These are phyloP conservation scores for Selenia dentaria DNA, from an alignment of 2,888 invertebrate species.

Conservation along the genomic window DNA sequence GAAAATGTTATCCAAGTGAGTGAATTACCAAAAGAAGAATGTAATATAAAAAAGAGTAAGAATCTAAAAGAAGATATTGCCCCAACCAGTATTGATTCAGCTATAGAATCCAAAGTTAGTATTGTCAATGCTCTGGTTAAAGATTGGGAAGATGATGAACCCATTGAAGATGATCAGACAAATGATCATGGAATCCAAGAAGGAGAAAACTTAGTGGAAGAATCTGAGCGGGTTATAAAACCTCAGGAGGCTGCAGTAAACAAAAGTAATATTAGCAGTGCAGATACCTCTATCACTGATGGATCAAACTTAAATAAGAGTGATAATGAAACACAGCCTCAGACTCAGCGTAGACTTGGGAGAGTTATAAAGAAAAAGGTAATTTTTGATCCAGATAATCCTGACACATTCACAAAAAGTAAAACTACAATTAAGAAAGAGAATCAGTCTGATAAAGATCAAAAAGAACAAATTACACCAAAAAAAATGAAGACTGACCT, in stretches of 20 bases:
- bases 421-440: constrained; percentile 52
- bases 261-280: constrained; percentile 32
- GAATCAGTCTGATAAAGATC: constrained; percentile 48
- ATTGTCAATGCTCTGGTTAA: constrained; percentile 82
- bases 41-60: background rate
- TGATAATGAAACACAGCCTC: constrained; percentile 61
- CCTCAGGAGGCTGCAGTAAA: constrained; percentile 37
- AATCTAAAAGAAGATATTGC: constrained; percentile 1
- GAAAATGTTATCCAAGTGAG: constrained; percentile 6
- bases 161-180: constrained; percentile 40
- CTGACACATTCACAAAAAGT: constrained; percentile 76
- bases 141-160: constrained; percentile 80
- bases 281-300: constrained; percentile 53
- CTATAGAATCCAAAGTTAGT: constrained; percentile 44
- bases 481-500: constrained; percentile 63
- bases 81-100: constrained; percentile 1
- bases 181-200: constrained; percentile 21
- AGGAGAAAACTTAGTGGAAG: constrained; percentile 36
- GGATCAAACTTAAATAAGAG: constrained; percentile 49
- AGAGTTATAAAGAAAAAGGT: constrained; percentile 89
- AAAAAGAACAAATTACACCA: constrained; percentile 47
- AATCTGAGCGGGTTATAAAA: constrained; percentile 38
- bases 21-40: constrained; percentile 1
- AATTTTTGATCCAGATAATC: constrained; percentile 89
- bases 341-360: constrained; percentile 66